Conservation (phyloP, 2,113 vertebrate species). For the Thomomys bottae region DNA sequence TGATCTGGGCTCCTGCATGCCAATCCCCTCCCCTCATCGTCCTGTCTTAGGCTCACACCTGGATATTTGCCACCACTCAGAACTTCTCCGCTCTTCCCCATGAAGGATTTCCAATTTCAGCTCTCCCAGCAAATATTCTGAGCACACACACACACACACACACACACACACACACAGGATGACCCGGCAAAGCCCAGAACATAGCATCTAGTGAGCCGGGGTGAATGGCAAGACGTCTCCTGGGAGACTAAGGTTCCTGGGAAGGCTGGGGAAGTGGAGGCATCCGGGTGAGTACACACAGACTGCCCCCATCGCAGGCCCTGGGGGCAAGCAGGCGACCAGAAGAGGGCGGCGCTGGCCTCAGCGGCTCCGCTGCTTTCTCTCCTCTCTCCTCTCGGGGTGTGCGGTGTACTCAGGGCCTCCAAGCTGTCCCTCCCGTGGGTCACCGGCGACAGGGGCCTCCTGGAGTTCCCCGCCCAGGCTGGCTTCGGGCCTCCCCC, state of each 20-base stretch:
- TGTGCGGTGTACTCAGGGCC: no score
- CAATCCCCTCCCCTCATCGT: not conserved
- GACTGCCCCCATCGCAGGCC: no score
- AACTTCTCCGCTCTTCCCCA: not conserved
- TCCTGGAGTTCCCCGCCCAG: no score
- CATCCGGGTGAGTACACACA: fast-evolving
- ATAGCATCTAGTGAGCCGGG: not conserved
- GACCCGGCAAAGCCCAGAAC: not conserved
- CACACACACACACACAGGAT: no score
- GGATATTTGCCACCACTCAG: fast-evolving
- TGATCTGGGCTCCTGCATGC: not conserved
- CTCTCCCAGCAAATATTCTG: not conserved
- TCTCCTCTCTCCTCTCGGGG: no score
- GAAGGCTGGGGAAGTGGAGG: not conserved
- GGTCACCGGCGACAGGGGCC: no score
- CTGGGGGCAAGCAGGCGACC: not conserved
- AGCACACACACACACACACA: no score
- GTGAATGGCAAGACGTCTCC: not conserved
- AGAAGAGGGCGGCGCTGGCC: not conserved
- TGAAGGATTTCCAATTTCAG: not conserved
- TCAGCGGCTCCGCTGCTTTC: not conserved
- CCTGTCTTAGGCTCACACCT: not conserved
- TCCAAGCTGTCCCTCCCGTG: no score
- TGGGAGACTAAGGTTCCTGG: no score
- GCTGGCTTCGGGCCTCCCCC: no score